Evolutionary conservation across 2,888 invertebrate genomes (phyloP).

Genomic region (Platerodrilus igneus): DNA sequence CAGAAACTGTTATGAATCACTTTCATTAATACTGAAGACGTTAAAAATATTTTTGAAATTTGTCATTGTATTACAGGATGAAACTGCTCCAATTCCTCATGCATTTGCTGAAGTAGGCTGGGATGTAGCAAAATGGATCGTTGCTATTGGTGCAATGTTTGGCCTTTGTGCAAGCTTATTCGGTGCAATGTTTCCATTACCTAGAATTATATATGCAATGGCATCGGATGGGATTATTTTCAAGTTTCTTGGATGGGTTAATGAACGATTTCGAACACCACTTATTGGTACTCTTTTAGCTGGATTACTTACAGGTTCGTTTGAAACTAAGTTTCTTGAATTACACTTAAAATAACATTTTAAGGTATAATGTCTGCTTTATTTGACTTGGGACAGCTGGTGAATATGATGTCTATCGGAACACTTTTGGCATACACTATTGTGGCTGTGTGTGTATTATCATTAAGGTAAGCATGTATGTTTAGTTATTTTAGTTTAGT

Average conservation of each 20-base stretch:
- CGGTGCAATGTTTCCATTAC: slow-evolving; percentile 81
- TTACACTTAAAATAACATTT: no score
- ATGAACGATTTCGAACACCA: slow-evolving; percentile 72
- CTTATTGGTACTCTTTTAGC: slow-evolving; percentile 70
- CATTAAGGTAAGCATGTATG: slow-evolving; percentile 56
- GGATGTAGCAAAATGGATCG: slow-evolving; percentile 75
- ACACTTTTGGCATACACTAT: slow-evolving; percentile 70
- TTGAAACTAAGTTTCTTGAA: no score
- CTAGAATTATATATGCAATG: slow-evolving; percentile 86
- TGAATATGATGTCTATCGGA: slow-evolving; percentile 78
- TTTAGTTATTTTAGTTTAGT: no score
- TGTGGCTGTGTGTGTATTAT: slow-evolving; percentile 68
- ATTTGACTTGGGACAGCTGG: slow-evolving; percentile 65
- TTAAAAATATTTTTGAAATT: slow-evolving; percentile 8
- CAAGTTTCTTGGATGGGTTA: slow-evolving; percentile 67
- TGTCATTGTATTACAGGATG: slow-evolving; percentile 51
- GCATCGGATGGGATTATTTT: slow-evolving; percentile 81
- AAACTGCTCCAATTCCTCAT: slow-evolving; percentile 73
- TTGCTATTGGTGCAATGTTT: slow-evolving; percentile 79
- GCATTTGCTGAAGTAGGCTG: slow-evolving; percentile 72
- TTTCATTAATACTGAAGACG: no score
- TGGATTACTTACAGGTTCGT: slow-evolving; percentile 72
- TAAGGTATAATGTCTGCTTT: slow-evolving; percentile 61
- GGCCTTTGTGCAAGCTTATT: slow-evolving; percentile 81
- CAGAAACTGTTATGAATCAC: no score